Base-by-base conservation (phyloP, 2,888 invertebrate genomes). In the Drosophila birchii region DNA sequence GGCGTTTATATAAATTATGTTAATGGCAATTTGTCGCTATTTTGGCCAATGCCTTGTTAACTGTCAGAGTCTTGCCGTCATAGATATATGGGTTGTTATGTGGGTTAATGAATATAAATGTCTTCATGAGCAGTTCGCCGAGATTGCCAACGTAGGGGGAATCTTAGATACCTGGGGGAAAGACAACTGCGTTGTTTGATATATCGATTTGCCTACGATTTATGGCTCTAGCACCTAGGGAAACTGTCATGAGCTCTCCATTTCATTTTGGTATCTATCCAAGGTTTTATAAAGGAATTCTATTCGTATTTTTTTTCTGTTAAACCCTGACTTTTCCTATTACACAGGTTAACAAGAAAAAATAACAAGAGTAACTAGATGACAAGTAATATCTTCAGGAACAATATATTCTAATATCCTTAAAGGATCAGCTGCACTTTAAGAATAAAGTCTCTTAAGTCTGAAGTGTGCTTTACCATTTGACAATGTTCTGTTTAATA, bases 81-180 rank as follows among this genome's bases (percentile, higher is more conserved):
- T 58, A 58, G 38, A 54, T 62, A 47, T 56, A 68, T 67, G 38
- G 56, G 12, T 49, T 53, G 68, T 55, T 79, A 75, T 75, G 45
- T 60, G 63, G 61, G 61, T 61, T 82, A 85, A 87, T 85, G 77
- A 87, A 84, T 85, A 87, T 62, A 79, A 87, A 87, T 85, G 70
- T 60, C 69, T 68, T 55, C 18, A 71, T 83, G 71, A 57, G 41
- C 29, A n/a, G n/a, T 55, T 20, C 7, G n/a, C 34, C 32, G 20
- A 51, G 51, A 53, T 53, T 55, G 34, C n/a, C 4, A 7, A 26
- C 29, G 26, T 20, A 18, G 26, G 45, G 20, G 23, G 20, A 18
- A 6, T 4, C 38, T 5, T 34, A 16, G 32, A 32, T 16, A n/a
- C 12, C 14, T n/a, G 3, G 23, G 39, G 5, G 18, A 32, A 26